A percentile compares a stretch with the other conserved stretches of the same genome.
Evolutionary conservation across 2,888 invertebrate genomes (phyloP).

Genomic region (Rhagonycha fulva): DNA sequence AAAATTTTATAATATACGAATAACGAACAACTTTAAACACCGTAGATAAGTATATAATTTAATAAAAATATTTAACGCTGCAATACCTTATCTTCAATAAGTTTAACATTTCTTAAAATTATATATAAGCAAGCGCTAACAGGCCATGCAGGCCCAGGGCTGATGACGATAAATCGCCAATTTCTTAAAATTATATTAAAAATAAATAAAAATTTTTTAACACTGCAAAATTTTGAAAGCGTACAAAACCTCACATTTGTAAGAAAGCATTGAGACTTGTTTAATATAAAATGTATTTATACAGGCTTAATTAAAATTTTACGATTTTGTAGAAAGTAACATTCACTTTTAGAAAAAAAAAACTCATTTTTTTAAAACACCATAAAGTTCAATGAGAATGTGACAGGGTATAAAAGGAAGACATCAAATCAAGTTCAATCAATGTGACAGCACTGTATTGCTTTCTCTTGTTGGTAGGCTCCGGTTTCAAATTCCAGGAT

Average conservation of each 20-base stretch:
- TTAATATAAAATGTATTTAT: not conserved
- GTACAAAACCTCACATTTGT: not conserved
- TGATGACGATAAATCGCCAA: too few species aligned
- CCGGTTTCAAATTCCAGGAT: conserved; percentile 22
- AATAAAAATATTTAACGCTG: too few species aligned
- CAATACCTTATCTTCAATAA: too few species aligned
- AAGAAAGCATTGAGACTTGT: too few species aligned
- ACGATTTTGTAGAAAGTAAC: not conserved
- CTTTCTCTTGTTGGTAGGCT: conserved; percentile 22
- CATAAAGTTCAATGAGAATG: not conserved
- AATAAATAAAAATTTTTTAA: too few species aligned
- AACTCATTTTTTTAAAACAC: not conserved
- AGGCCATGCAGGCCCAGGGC: too few species aligned
- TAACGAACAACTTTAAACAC: too few species aligned
- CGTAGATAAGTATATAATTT: too few species aligned
- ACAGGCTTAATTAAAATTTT: not conserved
- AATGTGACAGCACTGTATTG: conserved; percentile 19
- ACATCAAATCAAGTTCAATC: conserved; percentile 16
- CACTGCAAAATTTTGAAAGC: too few species aligned
- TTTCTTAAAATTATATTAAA: too few species aligned
- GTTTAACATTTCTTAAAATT: too few species aligned
- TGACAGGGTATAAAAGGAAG: not conserved
- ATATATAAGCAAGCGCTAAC: too few species aligned
- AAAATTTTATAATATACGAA: not conserved
- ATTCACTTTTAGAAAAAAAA: not conserved